phyloP scores from a whole-genome alignment of 2,797 vertebrate genomes.

The Prionace glauca region DNA sequence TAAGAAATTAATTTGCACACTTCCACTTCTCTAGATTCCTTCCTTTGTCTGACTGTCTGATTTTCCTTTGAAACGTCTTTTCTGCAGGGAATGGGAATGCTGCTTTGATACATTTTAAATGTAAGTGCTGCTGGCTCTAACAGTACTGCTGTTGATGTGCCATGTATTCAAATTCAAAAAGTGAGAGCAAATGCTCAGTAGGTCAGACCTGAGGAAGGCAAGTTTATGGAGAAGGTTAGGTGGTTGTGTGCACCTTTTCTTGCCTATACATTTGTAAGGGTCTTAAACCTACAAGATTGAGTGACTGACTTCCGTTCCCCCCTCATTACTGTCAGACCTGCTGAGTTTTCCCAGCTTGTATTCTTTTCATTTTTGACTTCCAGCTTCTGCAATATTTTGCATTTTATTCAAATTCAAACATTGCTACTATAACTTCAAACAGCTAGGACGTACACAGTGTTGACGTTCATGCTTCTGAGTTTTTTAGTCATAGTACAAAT shows the following conservation, averaged over 20 bases:
- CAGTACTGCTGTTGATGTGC: slow-evolving; percentile 24
- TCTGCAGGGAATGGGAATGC: slow-evolving; percentile 22
- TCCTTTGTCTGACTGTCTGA: slow-evolving; percentile 34
- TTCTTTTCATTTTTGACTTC: background rate
- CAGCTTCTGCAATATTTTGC: background rate
- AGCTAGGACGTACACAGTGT: background rate
- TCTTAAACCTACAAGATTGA: background rate
- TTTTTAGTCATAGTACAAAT: background rate
- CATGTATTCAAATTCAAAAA: slow-evolving; percentile 22
- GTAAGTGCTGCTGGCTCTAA: slow-evolving; percentile 16
- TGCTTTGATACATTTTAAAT: slow-evolving; percentile 38
- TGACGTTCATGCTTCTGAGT: background rate
- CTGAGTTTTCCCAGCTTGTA: background rate
- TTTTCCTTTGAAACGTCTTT: slow-evolving; percentile 30
- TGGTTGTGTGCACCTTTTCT: background rate
- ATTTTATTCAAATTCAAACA: background rate
- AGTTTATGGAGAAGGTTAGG: background rate
- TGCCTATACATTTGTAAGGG: background rate
- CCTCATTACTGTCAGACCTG: background rate
- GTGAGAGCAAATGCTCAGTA: background rate
- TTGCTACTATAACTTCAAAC: background rate
- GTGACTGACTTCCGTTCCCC: background rate
- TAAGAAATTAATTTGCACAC: slow-evolving; percentile 37
- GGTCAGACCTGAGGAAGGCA: background rate
- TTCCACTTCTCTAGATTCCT: slow-evolving; percentile 31